A percentile compares a stretch with the other conserved stretches of the same genome.
Conservation (phyloP, 2,797 vertebrate species). For the Chaetophractus vellerosus region DNA sequence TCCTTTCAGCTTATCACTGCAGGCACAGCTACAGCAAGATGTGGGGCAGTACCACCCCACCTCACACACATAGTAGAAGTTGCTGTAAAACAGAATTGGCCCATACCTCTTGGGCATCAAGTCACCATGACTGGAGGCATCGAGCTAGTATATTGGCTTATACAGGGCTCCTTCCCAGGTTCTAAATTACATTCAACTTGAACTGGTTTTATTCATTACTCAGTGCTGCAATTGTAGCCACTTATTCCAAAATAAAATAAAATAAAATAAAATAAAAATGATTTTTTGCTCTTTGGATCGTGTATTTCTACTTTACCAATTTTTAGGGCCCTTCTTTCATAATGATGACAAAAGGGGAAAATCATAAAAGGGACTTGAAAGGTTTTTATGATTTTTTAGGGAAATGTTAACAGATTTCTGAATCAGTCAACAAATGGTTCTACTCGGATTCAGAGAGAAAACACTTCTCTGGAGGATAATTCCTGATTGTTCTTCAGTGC, state of each 20-base stretch:
- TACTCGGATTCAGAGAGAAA: neutral
- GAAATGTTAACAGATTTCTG: conserved; percentile 41
- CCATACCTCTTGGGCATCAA: neutral
- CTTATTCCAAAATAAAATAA: neutral
- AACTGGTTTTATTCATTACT: neutral
- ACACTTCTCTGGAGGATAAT: neutral
- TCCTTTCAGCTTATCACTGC: neutral
- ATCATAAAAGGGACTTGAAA: neutral
- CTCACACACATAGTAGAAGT: accelerated
- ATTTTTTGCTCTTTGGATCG: neutral
- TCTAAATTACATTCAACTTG: neutral
- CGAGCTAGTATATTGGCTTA: neutral
- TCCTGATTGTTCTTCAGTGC: neutral
- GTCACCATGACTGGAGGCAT: neutral
- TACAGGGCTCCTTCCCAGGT: neutral
- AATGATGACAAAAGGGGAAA: neutral
- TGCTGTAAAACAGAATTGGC: neutral
- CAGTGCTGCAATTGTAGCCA: neutral
- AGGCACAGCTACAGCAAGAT: neutral
- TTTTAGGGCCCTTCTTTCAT: neutral
- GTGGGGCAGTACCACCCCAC: neutral
- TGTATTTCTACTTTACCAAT: neutral
- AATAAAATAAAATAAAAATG: neutral
- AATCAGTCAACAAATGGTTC: neutral
- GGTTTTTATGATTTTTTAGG: conserved; percentile 30